A percentile compares a stretch with the other conserved stretches of the same genome.
These are phyloP conservation scores for Antheraea pernyi DNA, from an alignment of 1,140 invertebrate genomes.

Conservation along the genomic window DNA sequence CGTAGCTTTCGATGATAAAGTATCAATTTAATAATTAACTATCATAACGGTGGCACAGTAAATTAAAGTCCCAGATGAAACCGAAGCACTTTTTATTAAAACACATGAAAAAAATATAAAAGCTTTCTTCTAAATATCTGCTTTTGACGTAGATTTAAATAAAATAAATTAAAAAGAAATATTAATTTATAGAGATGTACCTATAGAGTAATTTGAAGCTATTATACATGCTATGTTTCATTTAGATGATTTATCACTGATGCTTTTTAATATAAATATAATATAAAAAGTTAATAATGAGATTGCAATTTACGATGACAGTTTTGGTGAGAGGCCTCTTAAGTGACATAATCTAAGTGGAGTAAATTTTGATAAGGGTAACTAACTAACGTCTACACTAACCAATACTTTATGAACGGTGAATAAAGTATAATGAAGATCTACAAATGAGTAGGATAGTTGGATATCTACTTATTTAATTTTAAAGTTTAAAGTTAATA, in stretches of 20 bases:
- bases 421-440: too few species aligned
- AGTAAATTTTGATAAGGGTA: too few species aligned
- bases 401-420: too few species aligned
- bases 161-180: slow-evolving; percentile 8
- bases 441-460: too few species aligned
- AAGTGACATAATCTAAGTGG: too few species aligned
- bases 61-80: slow-evolving; percentile 63
- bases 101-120: slow-evolving; percentile 37
- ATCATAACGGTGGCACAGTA: slow-evolving; percentile 45
- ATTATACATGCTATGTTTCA: slow-evolving; percentile 7
- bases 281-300: not conserved
- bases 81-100: slow-evolving; percentile 58
- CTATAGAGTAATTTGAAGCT: not conserved
- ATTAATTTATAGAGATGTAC: not conserved
- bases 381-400: too few species aligned
- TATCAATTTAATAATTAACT: slow-evolving; percentile 26
- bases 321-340: not conserved
- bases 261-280: slow-evolving; percentile 5
- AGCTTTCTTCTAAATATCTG: slow-evolving; percentile 19
- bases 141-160: slow-evolving; percentile 7
- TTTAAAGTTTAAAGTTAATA: too few species aligned
- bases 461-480: too few species aligned
- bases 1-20: slow-evolving; percentile 52
- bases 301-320: not conserved
- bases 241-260: slow-evolving; percentile 10